phyloP scores from a whole-genome alignment of 2,797 vertebrate genomes.

The Pantherophis alleghaniensis region DNA sequence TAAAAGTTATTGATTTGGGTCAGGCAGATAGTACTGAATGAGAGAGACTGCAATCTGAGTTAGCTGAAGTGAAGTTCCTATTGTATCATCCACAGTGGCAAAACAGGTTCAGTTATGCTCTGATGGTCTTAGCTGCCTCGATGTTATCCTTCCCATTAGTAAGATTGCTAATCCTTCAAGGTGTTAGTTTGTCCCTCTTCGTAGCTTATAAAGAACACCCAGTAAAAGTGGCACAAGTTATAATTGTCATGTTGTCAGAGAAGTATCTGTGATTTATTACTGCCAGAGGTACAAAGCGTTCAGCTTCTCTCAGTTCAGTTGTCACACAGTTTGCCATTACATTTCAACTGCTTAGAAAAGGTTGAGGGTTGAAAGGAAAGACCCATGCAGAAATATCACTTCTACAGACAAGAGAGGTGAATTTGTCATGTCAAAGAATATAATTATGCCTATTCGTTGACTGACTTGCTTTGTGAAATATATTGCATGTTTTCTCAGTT shows the following conservation, averaged over 20 bases:
- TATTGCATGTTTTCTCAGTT: not conserved
- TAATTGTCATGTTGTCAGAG: conserved; percentile 5
- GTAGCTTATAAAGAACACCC: not conserved
- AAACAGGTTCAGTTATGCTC: not conserved
- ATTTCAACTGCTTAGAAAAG: not conserved
- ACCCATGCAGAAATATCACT: not conserved
- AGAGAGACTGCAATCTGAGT: not conserved
- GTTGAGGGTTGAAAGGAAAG: not conserved
- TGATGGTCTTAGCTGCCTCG: not conserved
- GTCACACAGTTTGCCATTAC: not conserved
- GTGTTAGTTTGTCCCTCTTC: not conserved
- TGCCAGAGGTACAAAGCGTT: not conserved
- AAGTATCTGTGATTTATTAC: not conserved
- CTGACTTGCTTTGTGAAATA: not conserved
- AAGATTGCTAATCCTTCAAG: not conserved
- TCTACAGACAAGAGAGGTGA: not conserved
- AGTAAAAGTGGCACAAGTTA: not conserved
- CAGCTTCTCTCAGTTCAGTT: not conserved
- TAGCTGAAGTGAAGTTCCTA: not conserved
- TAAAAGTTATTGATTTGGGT: not conserved
- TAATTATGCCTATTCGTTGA: not conserved
- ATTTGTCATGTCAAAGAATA: not conserved
- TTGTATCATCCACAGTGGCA: not conserved
- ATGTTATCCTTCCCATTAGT: not conserved
- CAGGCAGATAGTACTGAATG: not conserved